Evolutionary conservation across 2,113 vertebrate species (phyloP).

Genomic region (Scortum barcoo): DNA sequence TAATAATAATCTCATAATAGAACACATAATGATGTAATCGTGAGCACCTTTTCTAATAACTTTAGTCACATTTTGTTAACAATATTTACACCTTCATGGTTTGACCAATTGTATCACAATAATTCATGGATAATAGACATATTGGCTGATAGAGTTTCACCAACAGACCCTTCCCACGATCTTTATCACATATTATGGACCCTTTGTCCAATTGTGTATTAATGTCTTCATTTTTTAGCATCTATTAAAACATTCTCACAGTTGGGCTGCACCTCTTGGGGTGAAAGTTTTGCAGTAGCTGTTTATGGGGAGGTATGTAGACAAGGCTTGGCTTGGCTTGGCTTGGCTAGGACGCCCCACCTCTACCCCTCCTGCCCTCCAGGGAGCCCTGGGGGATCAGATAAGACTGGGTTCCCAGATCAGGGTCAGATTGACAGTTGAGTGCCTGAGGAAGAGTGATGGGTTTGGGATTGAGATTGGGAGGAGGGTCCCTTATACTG

Average conservation of each 20-base stretch:
- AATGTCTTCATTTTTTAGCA: neutral
- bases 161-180: neutral
- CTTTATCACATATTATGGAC: neutral
- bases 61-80: neutral
- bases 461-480: constrained; percentile 79
- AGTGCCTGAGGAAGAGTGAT: constrained; percentile 82
- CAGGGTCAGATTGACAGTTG: constrained; percentile 81
- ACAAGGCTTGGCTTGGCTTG: constrained; percentile 70
- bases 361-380: constrained; percentile 40
- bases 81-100: neutral
- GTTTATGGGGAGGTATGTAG: constrained; percentile 57
- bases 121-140: neutral
- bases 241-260: constrained; percentile 25
- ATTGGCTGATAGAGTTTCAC: neutral
- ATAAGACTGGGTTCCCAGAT: constrained; percentile 84
- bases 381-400: constrained; percentile 83
- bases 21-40: neutral
- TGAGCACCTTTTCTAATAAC: neutral
- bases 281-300: constrained; percentile 45
- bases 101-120: neutral
- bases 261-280: constrained; percentile 6
- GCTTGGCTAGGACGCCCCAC: constrained; percentile 78
- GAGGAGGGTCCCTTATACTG: constrained; percentile 57
- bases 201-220: neutral
- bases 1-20: neutral